Conservation (phyloP, 2,888 invertebrate species). For the Elysia crispata region DNA sequence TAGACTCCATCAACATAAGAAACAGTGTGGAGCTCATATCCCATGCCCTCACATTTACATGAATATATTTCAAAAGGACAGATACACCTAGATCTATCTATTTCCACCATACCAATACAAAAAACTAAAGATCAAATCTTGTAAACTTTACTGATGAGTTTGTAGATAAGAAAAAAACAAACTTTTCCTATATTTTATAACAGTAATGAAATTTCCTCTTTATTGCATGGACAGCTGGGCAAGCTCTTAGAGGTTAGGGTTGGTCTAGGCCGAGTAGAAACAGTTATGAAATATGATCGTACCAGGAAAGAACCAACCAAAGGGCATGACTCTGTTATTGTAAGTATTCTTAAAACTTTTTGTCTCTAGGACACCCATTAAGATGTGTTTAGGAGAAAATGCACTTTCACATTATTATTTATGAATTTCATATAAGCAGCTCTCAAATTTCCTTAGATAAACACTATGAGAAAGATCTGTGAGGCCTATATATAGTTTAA, state of each 20-base stretch:
- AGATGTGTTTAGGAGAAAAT: not conserved
- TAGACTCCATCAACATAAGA: too few relatives aligned
- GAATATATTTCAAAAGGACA: too few relatives aligned
- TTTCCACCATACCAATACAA: too few relatives aligned
- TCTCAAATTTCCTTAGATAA: not conserved
- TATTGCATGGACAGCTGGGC: slow-evolving; percentile 61
- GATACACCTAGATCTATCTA: too few relatives aligned
- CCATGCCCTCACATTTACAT: too few relatives aligned
- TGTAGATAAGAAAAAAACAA: too few relatives aligned
- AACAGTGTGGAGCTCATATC: too few relatives aligned
- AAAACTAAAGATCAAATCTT: too few relatives aligned
- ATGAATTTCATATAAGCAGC: not conserved
- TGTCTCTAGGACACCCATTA: not conserved
- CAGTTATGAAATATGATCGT: slow-evolving; percentile 65
- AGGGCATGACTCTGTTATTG: slow-evolving; percentile 71
- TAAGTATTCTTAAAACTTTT: slow-evolving; percentile 56
- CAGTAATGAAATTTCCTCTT: not conserved
- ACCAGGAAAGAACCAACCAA: slow-evolving; percentile 59
- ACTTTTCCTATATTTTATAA: too few relatives aligned
- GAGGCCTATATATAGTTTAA: too few relatives aligned
- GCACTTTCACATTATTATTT: not conserved
- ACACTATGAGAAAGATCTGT: not conserved
- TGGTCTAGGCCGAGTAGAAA: slow-evolving; percentile 69
- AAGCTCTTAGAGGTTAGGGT: slow-evolving; percentile 72
- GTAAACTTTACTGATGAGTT: too few relatives aligned